Evolutionary conservation across 1,140 invertebrate genomes (phyloP).

Genomic region (Aphelenchoides avenae): DNA sequence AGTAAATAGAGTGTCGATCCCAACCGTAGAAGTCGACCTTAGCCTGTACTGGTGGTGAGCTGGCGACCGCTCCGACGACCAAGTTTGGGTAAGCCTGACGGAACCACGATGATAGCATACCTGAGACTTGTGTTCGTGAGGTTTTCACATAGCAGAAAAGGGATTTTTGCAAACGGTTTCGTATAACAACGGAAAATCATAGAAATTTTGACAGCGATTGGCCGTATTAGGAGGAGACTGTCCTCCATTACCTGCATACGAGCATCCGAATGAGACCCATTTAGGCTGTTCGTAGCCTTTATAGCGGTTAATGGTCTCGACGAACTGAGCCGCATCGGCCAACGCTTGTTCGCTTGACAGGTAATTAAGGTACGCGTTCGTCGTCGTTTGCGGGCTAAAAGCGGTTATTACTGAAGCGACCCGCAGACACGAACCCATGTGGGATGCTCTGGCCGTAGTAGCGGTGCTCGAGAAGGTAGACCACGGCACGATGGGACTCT

Average conservation of each 20-base stretch:
- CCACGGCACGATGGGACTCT: too few relatives aligned
- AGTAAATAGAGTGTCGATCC: too few relatives aligned
- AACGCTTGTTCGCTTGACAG: slow-evolving; percentile 50
- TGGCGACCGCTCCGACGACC: slow-evolving; percentile 75
- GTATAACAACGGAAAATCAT: too few relatives aligned
- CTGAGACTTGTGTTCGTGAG: too few relatives aligned
- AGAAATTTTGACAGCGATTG: too few relatives aligned
- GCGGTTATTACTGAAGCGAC: too few relatives aligned
- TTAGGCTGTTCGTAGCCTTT: slow-evolving; percentile 62
- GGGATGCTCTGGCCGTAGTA: too few relatives aligned
- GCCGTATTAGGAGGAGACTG: too few relatives aligned
- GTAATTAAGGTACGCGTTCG: slow-evolving; percentile 38
- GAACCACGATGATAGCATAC: slow-evolving; percentile 85
- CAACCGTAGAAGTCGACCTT: slow-evolving; percentile 71
- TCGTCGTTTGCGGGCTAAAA: slow-evolving; percentile 42
- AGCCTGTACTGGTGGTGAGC: slow-evolving; percentile 78
- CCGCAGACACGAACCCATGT: too few relatives aligned
- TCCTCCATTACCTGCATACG: slow-evolving; percentile 71
- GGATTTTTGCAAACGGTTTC: too few relatives aligned
- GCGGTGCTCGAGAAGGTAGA: too few relatives aligned
- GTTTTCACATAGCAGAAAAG: too few relatives aligned
- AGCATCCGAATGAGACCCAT: slow-evolving; percentile 87
- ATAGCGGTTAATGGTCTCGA: slow-evolving; percentile 36
- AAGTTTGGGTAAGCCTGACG: slow-evolving; percentile 83
- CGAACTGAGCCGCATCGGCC: slow-evolving; percentile 47